Base-by-base conservation (phyloP, 2,113 vertebrate genomes). In the Ctenomys sociabilis region DNA sequence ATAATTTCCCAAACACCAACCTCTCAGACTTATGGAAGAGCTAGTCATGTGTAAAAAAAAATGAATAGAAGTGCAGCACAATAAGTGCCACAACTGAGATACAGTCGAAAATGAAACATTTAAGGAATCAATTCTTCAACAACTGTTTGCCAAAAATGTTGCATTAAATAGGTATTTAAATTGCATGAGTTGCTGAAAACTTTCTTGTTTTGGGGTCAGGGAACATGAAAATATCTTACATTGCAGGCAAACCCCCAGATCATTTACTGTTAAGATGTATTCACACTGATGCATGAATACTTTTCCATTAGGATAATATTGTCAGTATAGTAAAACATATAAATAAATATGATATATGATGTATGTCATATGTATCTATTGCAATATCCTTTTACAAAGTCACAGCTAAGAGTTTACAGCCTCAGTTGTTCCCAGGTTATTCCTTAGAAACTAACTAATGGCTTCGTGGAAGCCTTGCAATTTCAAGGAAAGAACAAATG, bases 111-210 rank as follows among this genome's bases (percentile, higher is more conserved):
- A 80, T 54, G 35, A 64, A 91, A 94, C 19, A 22, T 75, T 37
- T 72, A 92, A 96, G 35, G 24, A 95, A 96, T 90, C 22, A 70
- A 85, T 96, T 84, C 24, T 92, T 87, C 22, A 93, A 17, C 86
- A 91, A 57, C 37, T 93, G 63, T 45, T 88, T 96, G 43, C 57
- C 28, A 61, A 88, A 61, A 85, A 93, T 22, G 7, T 93, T 95
- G 61, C 43, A 94, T 24, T 72, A 83, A 92, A 85, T 73, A 83
- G 52, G 68, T 92, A 80, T 49, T 97, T 73, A 96, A 93, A 78
- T 86, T 89, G 3, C 30, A 32, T 68, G 43, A 82, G 57, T 81
- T 90, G 66, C 35, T 57, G 35, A 93, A 85, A 77, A 88, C 61
- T 21, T 90, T 57, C 57, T 64, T 13, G 66, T 81, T 59, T 59